These are phyloP conservation scores for Limonius californicus DNA, from an alignment of 1,140 invertebrate genomes.

Conservation along the genomic window DNA sequence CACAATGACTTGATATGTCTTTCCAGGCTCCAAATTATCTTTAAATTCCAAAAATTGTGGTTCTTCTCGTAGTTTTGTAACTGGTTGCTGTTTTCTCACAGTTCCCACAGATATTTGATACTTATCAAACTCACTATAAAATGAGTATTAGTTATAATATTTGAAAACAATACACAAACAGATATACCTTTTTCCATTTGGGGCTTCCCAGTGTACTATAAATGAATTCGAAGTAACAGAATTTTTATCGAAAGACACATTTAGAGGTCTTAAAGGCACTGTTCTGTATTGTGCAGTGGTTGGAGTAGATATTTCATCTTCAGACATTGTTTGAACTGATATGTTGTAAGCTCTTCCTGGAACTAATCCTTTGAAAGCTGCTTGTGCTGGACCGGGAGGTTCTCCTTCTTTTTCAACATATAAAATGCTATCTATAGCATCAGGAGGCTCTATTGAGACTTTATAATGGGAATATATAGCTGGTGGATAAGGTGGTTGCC, in stretches of 20 bases:
- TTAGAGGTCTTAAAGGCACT: constrained; percentile 78
- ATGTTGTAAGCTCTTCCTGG: constrained; percentile 87
- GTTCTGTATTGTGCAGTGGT: constrained; percentile 90
- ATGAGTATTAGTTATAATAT: too few relatives aligned
- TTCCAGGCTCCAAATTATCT: constrained; percentile 79
- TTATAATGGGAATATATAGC: constrained; percentile 89
- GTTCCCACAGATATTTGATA: constrained; percentile 78
- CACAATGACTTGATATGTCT: constrained; percentile 82
- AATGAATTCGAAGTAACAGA: constrained; percentile 74
- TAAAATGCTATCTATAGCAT: constrained; percentile 81
- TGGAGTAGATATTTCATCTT: constrained; percentile 82
- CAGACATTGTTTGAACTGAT: constrained; percentile 88
- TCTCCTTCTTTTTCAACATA: constrained; percentile 90
- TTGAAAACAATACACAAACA: neutral
- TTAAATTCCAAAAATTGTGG: constrained; percentile 68
- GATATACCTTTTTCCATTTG: constrained; percentile 64
- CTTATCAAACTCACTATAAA: constrained; percentile 84
- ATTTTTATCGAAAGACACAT: constrained; percentile 74
- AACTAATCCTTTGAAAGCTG: constrained; percentile 86
- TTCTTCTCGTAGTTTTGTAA: constrained; percentile 61
- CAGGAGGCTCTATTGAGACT: constrained; percentile 83
- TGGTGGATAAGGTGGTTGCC: constrained; percentile 92
- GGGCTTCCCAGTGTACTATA: constrained; percentile 79
- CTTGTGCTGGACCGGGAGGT: constrained; percentile 88
- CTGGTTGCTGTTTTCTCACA: constrained; percentile 61